A percentile compares a stretch with the other conserved stretches of the same genome.
Evolutionary conservation across 92 coral and sea anemone genomes (phyloP).

Genomic region (Scolanthus callimorphus): DNA sequence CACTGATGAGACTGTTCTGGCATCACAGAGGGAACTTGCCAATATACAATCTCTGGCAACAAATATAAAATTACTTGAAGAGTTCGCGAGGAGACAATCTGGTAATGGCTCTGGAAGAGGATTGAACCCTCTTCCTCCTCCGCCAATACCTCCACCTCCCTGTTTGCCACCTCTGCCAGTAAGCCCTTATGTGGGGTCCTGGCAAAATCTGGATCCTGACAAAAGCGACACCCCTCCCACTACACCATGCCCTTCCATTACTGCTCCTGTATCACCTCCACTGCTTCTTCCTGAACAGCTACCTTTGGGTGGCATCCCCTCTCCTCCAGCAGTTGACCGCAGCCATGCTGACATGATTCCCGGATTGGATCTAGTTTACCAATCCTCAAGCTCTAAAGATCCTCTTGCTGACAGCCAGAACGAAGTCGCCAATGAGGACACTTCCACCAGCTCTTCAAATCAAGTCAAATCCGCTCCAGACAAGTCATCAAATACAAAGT

Average conservation of each 20-base stretch:
- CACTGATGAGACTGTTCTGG: too few relatives aligned
- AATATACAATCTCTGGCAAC: too few relatives aligned
- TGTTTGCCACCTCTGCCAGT: too few relatives aligned
- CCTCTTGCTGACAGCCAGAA: neutral
- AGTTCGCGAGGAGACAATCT: too few relatives aligned
- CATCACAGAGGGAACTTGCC: too few relatives aligned
- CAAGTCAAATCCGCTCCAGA: neutral
- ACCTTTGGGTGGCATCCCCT: constrained; percentile 1
- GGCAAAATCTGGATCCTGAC: too few relatives aligned
- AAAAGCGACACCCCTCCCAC: neutral
- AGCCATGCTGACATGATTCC: too few relatives aligned
- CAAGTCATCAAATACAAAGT: too few relatives aligned
- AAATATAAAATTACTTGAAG: too few relatives aligned
- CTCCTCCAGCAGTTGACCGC: neutral
- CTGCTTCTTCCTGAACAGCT: neutral
- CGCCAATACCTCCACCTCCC: constrained; percentile 20
- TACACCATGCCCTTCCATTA: neutral
- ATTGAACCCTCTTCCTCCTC: neutral
- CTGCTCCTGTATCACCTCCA: constrained; percentile 5
- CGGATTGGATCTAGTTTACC: neutral
- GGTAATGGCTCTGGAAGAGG: too few relatives aligned
- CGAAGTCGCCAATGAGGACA: neutral
- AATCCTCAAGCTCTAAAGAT: neutral
- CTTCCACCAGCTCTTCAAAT: neutral
- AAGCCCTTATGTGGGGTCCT: too few relatives aligned